These are phyloP conservation scores for Saccostrea cuccullata DNA, from an alignment of 1,140 invertebrate genomes.

Conservation along the genomic window DNA sequence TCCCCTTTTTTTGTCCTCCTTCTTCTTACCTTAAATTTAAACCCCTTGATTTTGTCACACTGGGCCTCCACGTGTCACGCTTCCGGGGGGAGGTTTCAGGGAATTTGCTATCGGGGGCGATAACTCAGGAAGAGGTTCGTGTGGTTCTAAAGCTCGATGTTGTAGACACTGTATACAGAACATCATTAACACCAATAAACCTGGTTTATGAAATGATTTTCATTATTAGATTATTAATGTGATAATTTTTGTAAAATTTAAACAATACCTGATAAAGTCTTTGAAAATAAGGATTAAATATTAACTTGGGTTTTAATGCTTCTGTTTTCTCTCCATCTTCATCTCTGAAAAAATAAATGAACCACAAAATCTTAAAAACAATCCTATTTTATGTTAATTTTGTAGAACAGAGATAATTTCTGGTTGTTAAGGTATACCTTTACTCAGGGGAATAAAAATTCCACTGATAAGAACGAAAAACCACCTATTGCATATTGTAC, in stretches of 20 bases:
- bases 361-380: background rate
- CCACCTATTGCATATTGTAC: too few species aligned
- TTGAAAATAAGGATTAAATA: constrained; percentile 79
- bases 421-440: too few species aligned
- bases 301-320: constrained; percentile 76
- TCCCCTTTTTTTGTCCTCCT: constrained; percentile 72
- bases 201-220: too few species aligned
- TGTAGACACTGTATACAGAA: too few species aligned
- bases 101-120: constrained; percentile 70
- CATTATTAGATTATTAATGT: too few species aligned
- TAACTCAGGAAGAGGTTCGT: constrained; percentile 74
- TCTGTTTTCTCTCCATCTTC: constrained; percentile 74
- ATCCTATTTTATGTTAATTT: too few species aligned
- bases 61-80: constrained; percentile 63
- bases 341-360: constrained; percentile 62
- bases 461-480: too few species aligned
- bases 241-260: too few species aligned
- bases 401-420: too few species aligned
- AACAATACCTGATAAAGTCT: constrained; percentile 77
- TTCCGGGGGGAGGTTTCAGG: constrained; percentile 70
- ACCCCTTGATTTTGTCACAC: constrained; percentile 70
- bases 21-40: constrained; percentile 74
- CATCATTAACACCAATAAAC: too few species aligned
- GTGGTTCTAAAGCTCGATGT: constrained; percentile 75
- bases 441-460: too few species aligned